Evolutionary conservation across 2,888 invertebrate genomes (phyloP).

Genomic region (Argyra leucocephala): DNA sequence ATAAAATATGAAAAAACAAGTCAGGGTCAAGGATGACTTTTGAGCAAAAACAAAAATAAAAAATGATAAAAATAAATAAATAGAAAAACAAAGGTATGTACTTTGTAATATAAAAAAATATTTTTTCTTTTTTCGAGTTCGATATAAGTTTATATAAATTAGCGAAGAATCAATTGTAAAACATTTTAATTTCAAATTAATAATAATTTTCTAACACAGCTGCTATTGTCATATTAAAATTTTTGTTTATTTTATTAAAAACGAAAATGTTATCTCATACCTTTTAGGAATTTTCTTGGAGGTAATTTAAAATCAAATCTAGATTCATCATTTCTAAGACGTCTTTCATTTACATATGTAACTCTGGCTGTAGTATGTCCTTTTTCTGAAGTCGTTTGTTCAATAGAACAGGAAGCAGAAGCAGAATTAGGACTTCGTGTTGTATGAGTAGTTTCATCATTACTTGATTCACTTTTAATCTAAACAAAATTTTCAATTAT

Average conservation of each 20-base stretch:
- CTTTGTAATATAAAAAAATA: too few species aligned
- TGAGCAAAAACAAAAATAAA: too few species aligned
- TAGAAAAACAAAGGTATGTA: too few species aligned
- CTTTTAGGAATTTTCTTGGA: slow-evolving; percentile 41
- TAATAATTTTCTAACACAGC: not conserved
- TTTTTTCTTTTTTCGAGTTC: too few species aligned
- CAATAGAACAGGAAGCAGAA: slow-evolving; percentile 39
- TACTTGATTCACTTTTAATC: slow-evolving; percentile 42
- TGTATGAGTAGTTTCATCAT: slow-evolving; percentile 33
- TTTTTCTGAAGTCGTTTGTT: slow-evolving; percentile 40
- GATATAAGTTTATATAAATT: too few species aligned
- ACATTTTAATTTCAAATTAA: too few species aligned
- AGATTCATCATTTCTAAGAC: slow-evolving; percentile 36
- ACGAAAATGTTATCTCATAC: slow-evolving; percentile 25
- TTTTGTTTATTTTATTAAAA: not conserved
- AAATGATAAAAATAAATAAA: too few species aligned
- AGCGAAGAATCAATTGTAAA: too few species aligned
- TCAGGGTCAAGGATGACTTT: too few species aligned
- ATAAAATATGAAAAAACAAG: not conserved
- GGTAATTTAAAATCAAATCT: slow-evolving; percentile 41
- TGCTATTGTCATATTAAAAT: not conserved
- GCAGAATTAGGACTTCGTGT: slow-evolving; percentile 40
- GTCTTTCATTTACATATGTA: slow-evolving; percentile 41
- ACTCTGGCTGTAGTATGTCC: slow-evolving; percentile 37
- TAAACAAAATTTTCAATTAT: slow-evolving; percentile 20